Evolutionary conservation across 2,888 invertebrate species (phyloP).

Genomic region (Carterocephalus palaemon): DNA sequence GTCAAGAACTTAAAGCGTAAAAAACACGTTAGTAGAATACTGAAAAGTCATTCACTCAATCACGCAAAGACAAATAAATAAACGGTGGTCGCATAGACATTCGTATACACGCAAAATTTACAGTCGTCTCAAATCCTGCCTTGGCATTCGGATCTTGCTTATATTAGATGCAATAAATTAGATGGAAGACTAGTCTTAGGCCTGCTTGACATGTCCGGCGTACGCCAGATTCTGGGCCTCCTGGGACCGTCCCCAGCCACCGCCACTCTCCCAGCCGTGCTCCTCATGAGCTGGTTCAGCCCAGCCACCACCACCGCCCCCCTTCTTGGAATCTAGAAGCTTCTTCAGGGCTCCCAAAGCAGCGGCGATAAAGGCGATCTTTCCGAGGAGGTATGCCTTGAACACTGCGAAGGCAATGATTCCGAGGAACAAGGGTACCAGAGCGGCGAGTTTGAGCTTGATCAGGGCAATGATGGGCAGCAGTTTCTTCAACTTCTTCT

Average conservation of each 20-base stretch:
- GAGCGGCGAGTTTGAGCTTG: constrained; percentile 86
- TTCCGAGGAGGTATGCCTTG: constrained; percentile 90
- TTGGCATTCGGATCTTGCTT: neutral
- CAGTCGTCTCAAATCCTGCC: constrained; percentile 7
- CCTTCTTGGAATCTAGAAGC: constrained; percentile 84
- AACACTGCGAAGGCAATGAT: constrained; percentile 88
- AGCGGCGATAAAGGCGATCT: constrained; percentile 88
- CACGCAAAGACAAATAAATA: constrained; percentile 34
- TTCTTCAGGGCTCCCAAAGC: constrained; percentile 83
- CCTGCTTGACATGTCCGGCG: constrained; percentile 77
- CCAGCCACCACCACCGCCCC: constrained; percentile 83
- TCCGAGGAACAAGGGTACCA: constrained; percentile 86
- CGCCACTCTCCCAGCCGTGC: constrained; percentile 71
- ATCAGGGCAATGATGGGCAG: constrained; percentile 86
- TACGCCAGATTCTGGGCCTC: constrained; percentile 85
- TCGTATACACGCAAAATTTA: constrained; percentile 23
- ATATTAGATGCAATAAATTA: constrained; percentile 31
- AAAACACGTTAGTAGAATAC: constrained; percentile 39
- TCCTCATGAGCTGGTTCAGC: constrained; percentile 82
- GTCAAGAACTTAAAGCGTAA: constrained; percentile 42
- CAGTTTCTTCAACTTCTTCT: constrained; percentile 87
- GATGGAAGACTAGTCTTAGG: constrained; percentile 40
- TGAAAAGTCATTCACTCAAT: constrained; percentile 35
- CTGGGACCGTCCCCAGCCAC: constrained; percentile 83
- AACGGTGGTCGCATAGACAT: constrained; percentile 46